Evolutionary conservation across 64 coral and sea anemone species (phyloP).

Genomic region (Actinia equina): DNA sequence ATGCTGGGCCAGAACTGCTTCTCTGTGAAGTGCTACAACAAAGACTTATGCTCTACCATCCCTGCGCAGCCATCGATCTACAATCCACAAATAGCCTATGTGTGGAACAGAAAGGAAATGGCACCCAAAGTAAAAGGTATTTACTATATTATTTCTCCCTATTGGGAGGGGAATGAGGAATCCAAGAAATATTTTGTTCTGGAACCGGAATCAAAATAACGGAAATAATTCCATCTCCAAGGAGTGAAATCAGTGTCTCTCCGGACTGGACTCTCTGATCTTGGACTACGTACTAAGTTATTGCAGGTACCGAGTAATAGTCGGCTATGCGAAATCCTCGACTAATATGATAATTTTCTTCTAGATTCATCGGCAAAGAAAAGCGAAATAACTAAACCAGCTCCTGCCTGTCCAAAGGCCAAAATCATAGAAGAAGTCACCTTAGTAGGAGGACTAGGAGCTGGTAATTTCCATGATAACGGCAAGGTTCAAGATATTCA

Average conservation of each 20-base stretch:
- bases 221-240: too few relatives aligned
- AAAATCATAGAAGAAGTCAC: slow-evolving; percentile 72
- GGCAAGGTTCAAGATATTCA: slow-evolving; percentile 86
- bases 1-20: slow-evolving; percentile 99
- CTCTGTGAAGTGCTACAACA: slow-evolving; percentile 92
- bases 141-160: not conserved
- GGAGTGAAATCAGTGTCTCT: too few relatives aligned
- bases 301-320: too few relatives aligned
- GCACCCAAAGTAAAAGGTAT: slow-evolving; percentile 35
- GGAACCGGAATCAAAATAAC: too few relatives aligned
- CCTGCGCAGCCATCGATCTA: slow-evolving; percentile 94
- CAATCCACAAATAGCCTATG: slow-evolving; percentile 97
- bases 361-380: slow-evolving; percentile 16
- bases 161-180: too few relatives aligned
- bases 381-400: slow-evolving; percentile 20
- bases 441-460: slow-evolving; percentile 75
- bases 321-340: not conserved
- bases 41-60: slow-evolving; percentile 82
- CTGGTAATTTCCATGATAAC: slow-evolving; percentile 88
- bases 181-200: not conserved
- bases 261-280: too few relatives aligned
- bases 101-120: slow-evolving; percentile 62
- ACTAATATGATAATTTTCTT: not conserved
- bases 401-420: slow-evolving; percentile 62
- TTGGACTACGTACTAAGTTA: too few relatives aligned